These are phyloP conservation scores for Toxotes chatareus DNA, from an alignment of 2,113 vertebrate species.

Conservation along the genomic window DNA sequence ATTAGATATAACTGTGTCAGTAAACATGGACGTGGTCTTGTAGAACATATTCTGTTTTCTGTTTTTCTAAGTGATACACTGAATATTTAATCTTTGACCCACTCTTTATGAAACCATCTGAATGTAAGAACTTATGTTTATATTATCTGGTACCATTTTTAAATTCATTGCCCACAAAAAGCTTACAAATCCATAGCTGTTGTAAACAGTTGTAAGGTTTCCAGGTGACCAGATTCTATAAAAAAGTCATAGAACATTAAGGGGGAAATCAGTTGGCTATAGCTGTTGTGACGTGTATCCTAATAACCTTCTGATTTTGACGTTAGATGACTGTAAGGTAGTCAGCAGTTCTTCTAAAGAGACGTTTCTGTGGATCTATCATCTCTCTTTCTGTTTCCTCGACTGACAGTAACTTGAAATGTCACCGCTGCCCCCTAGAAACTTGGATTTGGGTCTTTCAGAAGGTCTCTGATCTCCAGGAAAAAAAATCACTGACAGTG, in stretches of 20 bases:
- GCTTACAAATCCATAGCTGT: background rate
- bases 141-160: background rate
- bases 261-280: background rate
- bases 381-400: constrained; percentile 10
- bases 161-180: background rate
- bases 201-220: background rate
- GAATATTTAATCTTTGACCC: background rate
- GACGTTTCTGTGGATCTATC: background rate
- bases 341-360: constrained; percentile 9
- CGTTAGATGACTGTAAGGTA: background rate
- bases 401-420: constrained; percentile 16
- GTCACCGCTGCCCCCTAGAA: constrained; percentile 4
- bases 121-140: background rate
- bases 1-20: background rate
- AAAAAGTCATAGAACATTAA: background rate
- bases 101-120: background rate
- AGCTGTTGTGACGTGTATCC: background rate
- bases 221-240: background rate
- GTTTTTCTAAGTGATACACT: background rate
- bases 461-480: constrained; percentile 51
- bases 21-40: background rate
- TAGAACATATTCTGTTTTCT: too few species aligned
- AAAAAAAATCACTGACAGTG: constrained; percentile 40
- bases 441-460: constrained; percentile 18
- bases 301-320: background rate